A percentile compares a stretch with the other conserved stretches of the same genome.
phyloP scores from a whole-genome alignment of 2,797 vertebrate species.

The Novumbra hubbsi region DNA sequence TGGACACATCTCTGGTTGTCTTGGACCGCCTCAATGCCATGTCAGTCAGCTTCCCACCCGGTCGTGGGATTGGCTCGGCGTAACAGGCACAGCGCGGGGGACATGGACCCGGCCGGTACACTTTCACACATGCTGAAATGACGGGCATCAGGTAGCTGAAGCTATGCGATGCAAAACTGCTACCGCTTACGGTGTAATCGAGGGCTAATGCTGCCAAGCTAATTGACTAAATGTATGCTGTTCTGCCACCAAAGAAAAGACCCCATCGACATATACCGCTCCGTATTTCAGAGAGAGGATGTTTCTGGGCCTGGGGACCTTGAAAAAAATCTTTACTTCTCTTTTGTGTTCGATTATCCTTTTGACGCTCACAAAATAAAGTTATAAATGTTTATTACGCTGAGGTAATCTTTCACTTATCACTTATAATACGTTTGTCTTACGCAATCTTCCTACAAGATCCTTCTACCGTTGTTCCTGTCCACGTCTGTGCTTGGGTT shows the following conservation, averaged over 20 bases:
- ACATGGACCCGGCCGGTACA: slow-evolving; percentile 8
- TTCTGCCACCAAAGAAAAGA: slow-evolving; percentile 28
- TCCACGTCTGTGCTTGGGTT: slow-evolving; percentile 3
- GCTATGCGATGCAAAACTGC: slow-evolving; percentile 20
- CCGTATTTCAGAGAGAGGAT: background rate
- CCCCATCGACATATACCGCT: slow-evolving; percentile 10
- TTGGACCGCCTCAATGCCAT: background rate
- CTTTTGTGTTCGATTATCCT: background rate
- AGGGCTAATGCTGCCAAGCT: slow-evolving; percentile 31
- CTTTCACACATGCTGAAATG: slow-evolving; percentile 13
- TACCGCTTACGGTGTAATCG: slow-evolving; percentile 23
- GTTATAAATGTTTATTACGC: slow-evolving; percentile 7
- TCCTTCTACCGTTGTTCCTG: background rate
- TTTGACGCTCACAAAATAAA: background rate
- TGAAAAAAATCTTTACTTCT: background rate
- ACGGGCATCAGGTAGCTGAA: slow-evolving; percentile 20
- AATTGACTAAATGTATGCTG: slow-evolving; percentile 40
- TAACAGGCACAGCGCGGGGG: background rate
- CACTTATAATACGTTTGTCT: background rate
- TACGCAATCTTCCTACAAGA: background rate
- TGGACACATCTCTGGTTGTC: slow-evolving; percentile 25
- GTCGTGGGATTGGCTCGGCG: slow-evolving; percentile 34
- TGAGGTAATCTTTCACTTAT: background rate
- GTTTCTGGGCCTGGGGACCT: background rate
- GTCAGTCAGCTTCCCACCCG: slow-evolving; percentile 29